These are phyloP conservation scores for Pomatostomus ruficeps DNA, from an alignment of 2,113 vertebrate genomes.

Conservation along the genomic window DNA sequence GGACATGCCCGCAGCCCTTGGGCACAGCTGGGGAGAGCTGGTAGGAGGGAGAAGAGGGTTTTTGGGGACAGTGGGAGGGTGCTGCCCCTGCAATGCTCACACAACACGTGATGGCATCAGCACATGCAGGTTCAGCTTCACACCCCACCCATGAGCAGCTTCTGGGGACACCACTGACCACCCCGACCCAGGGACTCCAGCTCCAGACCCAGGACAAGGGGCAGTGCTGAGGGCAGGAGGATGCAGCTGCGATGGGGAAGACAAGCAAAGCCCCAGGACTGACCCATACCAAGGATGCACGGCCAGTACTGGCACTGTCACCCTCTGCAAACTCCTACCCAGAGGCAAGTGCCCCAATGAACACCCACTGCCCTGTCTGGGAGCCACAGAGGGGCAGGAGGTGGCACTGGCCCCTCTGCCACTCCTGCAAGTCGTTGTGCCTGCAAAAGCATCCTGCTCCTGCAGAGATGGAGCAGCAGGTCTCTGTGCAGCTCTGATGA, in stretches of 20 bases:
- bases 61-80: background rate
- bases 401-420: background rate
- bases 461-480: background rate
- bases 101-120: accelerated
- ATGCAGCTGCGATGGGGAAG: accelerated
- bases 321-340: background rate
- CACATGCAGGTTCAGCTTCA: background rate
- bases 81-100: background rate
- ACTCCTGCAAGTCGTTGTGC: background rate
- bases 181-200: accelerated
- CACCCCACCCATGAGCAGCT: accelerated
- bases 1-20: background rate
- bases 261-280: background rate
- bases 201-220: background rate
- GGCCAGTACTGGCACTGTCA: background rate
- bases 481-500: slow-evolving; percentile 12
- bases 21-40: background rate
- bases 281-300: background rate
- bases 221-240: background rate
- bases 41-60: background rate
- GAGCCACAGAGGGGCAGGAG: background rate
- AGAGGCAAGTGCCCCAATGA: accelerated
- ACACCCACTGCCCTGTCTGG: background rate
- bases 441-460: background rate
- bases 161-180: background rate